phyloP scores from a whole-genome alignment of 1,140 invertebrate species.

The Portunus trituberculatus region DNA sequence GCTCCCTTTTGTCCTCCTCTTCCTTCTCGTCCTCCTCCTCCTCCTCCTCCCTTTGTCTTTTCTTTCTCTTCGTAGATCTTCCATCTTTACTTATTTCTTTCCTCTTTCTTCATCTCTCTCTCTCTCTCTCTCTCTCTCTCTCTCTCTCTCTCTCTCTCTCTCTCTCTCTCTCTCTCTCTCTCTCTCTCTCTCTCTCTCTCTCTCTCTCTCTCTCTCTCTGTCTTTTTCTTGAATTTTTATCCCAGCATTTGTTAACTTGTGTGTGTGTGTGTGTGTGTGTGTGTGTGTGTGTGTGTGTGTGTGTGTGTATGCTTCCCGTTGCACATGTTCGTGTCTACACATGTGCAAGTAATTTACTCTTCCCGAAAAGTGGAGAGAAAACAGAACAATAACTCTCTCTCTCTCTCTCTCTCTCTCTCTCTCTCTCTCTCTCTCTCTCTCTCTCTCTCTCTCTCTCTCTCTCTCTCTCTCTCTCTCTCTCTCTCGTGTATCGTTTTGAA shows the following conservation, averaged over 20 bases:
- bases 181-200: conserved; percentile 27
- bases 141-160: neutral
- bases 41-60: neutral
- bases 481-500: neutral
- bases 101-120: neutral
- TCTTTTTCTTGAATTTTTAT: neutral
- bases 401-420: conserved; percentile 11
- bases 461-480: conserved; percentile 36
- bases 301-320: neutral
- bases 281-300: neutral
- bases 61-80: neutral
- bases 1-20: neutral
- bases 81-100: conserved; percentile 4
- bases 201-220: too few species aligned
- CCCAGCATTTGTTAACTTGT: neutral
- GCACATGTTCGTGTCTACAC: neutral
- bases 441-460: conserved; percentile 13
- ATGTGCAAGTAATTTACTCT: neutral
- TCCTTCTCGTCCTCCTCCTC: neutral
- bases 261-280: neutral
- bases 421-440: conserved; percentile 33
- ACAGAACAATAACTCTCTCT: neutral
- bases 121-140: neutral
- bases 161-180: neutral
- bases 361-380: neutral